These are phyloP conservation scores for Hippocampus guttulatus DNA, from an alignment of 2,113 vertebrate genomes.

Conservation along the genomic window DNA sequence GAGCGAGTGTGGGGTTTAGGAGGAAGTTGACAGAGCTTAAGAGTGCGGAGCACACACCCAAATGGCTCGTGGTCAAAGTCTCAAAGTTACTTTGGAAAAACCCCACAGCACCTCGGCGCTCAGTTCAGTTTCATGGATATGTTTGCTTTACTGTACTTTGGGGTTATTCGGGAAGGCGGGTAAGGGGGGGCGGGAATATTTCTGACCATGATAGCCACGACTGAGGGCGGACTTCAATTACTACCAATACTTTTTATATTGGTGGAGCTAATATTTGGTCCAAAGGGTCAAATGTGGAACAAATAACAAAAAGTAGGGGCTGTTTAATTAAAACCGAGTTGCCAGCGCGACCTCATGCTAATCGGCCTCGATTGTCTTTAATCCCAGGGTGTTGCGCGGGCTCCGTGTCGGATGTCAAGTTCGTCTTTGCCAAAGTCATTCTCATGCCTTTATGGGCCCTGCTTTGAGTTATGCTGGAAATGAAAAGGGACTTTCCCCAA, in stretches of 20 bases:
- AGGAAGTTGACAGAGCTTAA: conserved; percentile 78
- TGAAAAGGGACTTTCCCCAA: background rate
- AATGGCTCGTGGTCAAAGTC: conserved; percentile 45
- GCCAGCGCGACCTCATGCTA: background rate
- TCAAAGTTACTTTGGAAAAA: conserved; percentile 13
- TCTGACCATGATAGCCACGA: conserved; percentile 22
- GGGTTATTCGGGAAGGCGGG: conserved; percentile 23
- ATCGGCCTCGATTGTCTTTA: background rate
- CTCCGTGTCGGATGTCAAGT: background rate
- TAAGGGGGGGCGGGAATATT: conserved; percentile 30
- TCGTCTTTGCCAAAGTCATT: background rate
- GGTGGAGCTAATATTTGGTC: background rate
- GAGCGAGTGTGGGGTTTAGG: conserved; percentile 50
- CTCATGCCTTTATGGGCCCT: background rate
- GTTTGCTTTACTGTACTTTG: conserved; percentile 35
- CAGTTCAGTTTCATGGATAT: conserved; percentile 40
- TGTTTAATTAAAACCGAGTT: background rate
- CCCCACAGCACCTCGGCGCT: conserved; percentile 28
- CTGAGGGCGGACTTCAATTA: conserved; percentile 16
- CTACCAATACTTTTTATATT: conserved; percentile 4
- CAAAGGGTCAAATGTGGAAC: conserved; percentile 3
- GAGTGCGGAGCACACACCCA: conserved; percentile 59
- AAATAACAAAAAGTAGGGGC: background rate
- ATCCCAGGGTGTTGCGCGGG: background rate
- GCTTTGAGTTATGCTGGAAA: background rate